Evolutionary conservation across 2,888 invertebrate genomes (phyloP), one percentile per base, ranked within the genome.

Genomic region (Eledona agricola): DNA sequence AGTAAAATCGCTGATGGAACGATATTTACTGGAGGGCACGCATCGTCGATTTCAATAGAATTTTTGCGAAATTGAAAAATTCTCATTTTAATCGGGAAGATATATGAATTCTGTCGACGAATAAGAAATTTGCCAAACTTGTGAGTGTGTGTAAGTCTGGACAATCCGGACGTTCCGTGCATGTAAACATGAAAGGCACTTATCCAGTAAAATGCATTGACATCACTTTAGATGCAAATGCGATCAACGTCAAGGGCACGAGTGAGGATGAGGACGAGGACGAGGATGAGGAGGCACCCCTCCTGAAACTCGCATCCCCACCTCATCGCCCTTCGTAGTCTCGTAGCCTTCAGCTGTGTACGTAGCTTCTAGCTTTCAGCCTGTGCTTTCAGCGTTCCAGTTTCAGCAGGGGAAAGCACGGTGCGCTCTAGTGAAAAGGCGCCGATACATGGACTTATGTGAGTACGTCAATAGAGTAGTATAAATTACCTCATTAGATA

Each of bases 391-490:
- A 37, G 20, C 50, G 49, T 58, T 58, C 55, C 62, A 63, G 63
- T 63, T 62, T 60, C 57, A 52, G 58, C 59, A 60, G 54, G 58
- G 51, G 46, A 58, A 50, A 59, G 55, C 51, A 43, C 53, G 45
- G 55, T 57, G 57, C 49, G 52, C 52, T 51, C 51, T 54, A 56
- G 57, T 57, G 59, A 38, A 38, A 49, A 55, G 56, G 57, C 51
- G 54, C 49, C 23, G 54, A 55, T 59, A 57, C 58, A 62, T 60
- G 63, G 60, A 62, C 60, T 58, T 60, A 57, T 54, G 63, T 63
- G 63, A 62, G 63, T 63, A 63, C 61, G 55, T 61, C 55, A 55
- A 59, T 59, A 51, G 51, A 55, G 51, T 55, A 55, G 45, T 50
- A n/a, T n/a, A 45, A 43, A 42, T 53, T 38, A 47, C 37, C 32